phyloP scores from a whole-genome alignment of 92 coral and sea anemone species.

The Bergia puertoricense region DNA sequence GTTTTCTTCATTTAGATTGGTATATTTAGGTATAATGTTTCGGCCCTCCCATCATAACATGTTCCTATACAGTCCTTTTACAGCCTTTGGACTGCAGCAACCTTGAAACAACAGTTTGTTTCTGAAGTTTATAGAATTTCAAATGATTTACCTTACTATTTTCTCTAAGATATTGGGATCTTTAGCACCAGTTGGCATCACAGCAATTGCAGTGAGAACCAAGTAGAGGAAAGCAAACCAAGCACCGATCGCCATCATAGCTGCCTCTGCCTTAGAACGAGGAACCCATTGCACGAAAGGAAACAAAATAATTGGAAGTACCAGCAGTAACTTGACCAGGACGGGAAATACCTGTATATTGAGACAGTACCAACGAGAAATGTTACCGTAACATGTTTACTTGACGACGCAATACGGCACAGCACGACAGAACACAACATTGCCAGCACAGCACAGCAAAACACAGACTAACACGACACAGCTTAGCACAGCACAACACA shows the following conservation, averaged over 20 bases:
- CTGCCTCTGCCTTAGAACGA: background rate
- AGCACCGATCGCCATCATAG: background rate
- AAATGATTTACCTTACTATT: constrained; percentile 34
- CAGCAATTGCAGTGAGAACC: constrained; percentile 39
- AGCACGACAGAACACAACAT: too few relatives aligned
- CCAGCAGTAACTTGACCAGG: constrained; percentile 7
- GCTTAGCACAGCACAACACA: too few relatives aligned
- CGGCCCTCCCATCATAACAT: too few relatives aligned
- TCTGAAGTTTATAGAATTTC: too few relatives aligned
- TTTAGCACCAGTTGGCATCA: constrained; percentile 51
- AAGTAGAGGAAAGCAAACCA: constrained; percentile 19
- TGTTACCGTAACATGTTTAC: too few relatives aligned
- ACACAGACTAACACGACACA: too few relatives aligned
- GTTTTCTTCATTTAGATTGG: too few relatives aligned
- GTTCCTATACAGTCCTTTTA: too few relatives aligned
- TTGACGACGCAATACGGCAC: too few relatives aligned
- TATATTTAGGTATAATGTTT: too few relatives aligned
- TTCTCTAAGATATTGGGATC: constrained; percentile 39
- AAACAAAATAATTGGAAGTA: background rate
- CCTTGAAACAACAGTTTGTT: too few relatives aligned
- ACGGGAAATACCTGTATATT: background rate
- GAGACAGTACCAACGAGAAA: background rate
- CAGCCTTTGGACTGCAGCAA: background rate
- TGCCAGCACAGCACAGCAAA: too few relatives aligned
- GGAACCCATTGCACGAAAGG: constrained; percentile 29